Percentiles rank a stretch among this genome's conserved stretches.
Evolutionary conservation across 2,888 invertebrate genomes (phyloP).

Genomic region (Polymixis flavicincta): DNA sequence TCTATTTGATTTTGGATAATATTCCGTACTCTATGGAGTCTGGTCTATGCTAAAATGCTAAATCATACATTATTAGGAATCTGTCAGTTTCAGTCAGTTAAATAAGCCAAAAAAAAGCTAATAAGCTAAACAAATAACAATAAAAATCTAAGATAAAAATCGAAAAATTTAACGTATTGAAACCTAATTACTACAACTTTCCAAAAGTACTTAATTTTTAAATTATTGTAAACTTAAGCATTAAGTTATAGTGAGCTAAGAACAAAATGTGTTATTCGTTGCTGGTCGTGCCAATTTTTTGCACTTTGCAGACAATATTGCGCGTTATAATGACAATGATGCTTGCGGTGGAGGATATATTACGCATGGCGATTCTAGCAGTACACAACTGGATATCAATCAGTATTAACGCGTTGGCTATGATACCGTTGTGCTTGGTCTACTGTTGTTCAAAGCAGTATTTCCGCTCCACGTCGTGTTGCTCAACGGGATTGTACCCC

Average conservation of each 20-base stretch:
- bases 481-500: conserved; percentile 42
- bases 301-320: conserved; percentile 66
- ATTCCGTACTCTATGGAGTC: background rate
- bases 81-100: conserved; percentile 17
- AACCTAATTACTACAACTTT: no score
- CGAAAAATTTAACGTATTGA: conserved; percentile 23
- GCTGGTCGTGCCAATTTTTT: conserved; percentile 67
- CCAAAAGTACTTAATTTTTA: no score
- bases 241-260: background rate
- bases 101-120: conserved; percentile 13
- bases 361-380: conserved; percentile 67
- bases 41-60: conserved; percentile 1
- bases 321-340: conserved; percentile 68
- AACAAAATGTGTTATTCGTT: conserved; percentile 61
- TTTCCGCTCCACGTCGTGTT: conserved; percentile 39
- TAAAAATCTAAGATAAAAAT: conserved; percentile 39
- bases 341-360: conserved; percentile 71
- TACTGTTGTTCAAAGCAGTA: conserved; percentile 66
- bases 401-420: conserved; percentile 62
- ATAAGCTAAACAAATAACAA: background rate
- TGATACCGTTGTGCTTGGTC: conserved; percentile 68
- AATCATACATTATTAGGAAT: background rate
- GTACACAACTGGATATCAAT: conserved; percentile 68
- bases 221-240: no score
- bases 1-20: background rate